Base-by-base conservation (phyloP, 2,888 invertebrate species). In the Lasioglossum marginatum region DNA sequence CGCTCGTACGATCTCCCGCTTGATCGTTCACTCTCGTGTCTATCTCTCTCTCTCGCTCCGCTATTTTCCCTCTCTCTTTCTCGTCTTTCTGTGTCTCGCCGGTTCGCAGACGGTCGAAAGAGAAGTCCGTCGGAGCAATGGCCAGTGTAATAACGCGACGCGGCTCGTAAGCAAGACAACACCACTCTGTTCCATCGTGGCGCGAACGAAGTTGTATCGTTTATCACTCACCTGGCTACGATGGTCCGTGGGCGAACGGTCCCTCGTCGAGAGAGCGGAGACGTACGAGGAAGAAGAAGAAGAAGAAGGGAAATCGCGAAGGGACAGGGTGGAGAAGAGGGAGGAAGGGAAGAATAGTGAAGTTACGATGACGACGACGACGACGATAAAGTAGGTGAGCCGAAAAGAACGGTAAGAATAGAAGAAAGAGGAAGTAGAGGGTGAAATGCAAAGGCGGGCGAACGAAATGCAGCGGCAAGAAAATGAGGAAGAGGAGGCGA, bases 191-290 rank as follows among this genome's bases (percentile, higher is more conserved):
- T 37, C 87, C 79, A 75, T 86, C 72, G 57, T 87, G 89, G 88
- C 90, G 91, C 90, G 92, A 92, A 92, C 91, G 90, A 91, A 91
- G 92, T 93, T 92, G 90, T 92, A 92, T 93, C 92, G 93, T 92
- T 94, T 92, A 93, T 94, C 94, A 93, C 94, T 93, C 94, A 94
- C 94, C 94, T 94, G 94, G 91, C 89, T 89, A 88, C 83, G 89
- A 88, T 88, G 86, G 85, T 92, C 91, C 92, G 92, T 92, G 81
- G 91, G 88, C 87, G 91, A 89, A 87, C 89, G 89, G 88, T 92
- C 90, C 92, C 88, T 90, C 92, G 92, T 91, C 86, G 92, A 81
- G 82, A 85, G 79, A 82, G 85, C 87, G 83, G 86, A 85, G 79
- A 79, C 77, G 82, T 72, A 81, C 71, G 80, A 37, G 66, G 34